Conservation (phyloP, 2,113 vertebrate species). For the Psittacula cyanocephala region DNA sequence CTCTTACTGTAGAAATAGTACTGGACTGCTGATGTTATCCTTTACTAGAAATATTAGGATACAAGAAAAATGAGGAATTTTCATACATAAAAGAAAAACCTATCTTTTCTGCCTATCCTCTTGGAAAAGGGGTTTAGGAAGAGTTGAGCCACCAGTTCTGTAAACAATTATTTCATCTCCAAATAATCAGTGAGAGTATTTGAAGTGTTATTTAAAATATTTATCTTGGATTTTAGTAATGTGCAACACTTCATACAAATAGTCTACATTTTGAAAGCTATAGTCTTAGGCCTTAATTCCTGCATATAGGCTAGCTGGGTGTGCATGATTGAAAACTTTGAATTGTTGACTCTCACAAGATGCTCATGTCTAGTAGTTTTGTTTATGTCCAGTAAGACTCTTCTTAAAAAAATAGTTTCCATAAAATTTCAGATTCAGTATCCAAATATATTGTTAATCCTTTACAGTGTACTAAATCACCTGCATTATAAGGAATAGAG, state of each 20-base stretch:
- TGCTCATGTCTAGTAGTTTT: not conserved
- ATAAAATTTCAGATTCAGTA: not conserved
- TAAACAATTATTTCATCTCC: not conserved
- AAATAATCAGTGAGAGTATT: not conserved
- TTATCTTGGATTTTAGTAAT: not conserved
- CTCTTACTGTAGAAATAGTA: constrained; percentile 4
- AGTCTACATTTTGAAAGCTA: not conserved
- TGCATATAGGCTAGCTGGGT: not conserved
- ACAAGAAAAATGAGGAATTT: not conserved
- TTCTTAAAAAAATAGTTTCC: not conserved
- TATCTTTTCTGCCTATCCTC: not conserved
- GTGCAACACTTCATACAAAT: not conserved
- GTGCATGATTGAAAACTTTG: not conserved
- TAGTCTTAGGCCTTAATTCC: not conserved
- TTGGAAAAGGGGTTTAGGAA: not conserved
- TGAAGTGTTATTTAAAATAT: not conserved
- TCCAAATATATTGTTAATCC: not conserved
- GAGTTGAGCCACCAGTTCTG: not conserved
- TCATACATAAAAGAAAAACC: not conserved
- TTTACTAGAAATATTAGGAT: constrained; percentile 17
- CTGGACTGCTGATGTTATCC: constrained; percentile 11
- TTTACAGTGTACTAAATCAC: not conserved
- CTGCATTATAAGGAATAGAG: not conserved
- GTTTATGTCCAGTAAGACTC: not conserved
- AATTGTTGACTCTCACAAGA: not conserved